Evolutionary conservation across 2,888 invertebrate genomes (phyloP), one percentile per base, ranked within the genome.

Genomic region (Drosophila acutilabella): DNA sequence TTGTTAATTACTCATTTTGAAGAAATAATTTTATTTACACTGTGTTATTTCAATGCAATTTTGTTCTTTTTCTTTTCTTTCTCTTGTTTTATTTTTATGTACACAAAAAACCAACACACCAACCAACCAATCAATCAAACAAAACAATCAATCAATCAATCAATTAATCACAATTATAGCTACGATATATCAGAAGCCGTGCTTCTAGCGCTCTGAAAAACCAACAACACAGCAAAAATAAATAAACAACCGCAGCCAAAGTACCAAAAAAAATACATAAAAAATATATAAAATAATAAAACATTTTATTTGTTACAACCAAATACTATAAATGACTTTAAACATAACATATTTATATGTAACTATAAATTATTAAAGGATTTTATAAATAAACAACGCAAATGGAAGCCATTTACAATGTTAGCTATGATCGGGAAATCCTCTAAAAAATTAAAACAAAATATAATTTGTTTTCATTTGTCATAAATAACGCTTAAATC

Each of bases 121-220:
- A 70, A 57, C 57, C 60, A 57, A 56, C 54, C 26, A 20, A 51
- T 38, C 56, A 45, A 62, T 33, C 47, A 38, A 14, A 13, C 20
- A 33, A 52, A 23, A 23, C 40, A 38, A 14, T 13, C 20, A 33
- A 52, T 23, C 40, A 52, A 59, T 23, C 30, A 57, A 41, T 71
- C 44, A 71, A 64, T 61, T 51, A 53, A 53, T 50, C 36, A 72
- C 47, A 69, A 72, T 54, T 66, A 76, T 89, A 91, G 91, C 91
- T 91, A 92, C 90, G 91, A 91, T 90, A 91, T 91, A 87, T 90
- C 90, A 89, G 91, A 91, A 85, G 91, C 91, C 81, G 91, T 91
- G 85, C 90, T 91, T 71, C 83, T 91, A 92, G 91, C 91, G 57
- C 91, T 91, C 67, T 91, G 85, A 91, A 62, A 52, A 68, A 11